Base-by-base conservation (phyloP, 2,797 vertebrate genomes). In the Typhlichthys eigenmanni region DNA sequence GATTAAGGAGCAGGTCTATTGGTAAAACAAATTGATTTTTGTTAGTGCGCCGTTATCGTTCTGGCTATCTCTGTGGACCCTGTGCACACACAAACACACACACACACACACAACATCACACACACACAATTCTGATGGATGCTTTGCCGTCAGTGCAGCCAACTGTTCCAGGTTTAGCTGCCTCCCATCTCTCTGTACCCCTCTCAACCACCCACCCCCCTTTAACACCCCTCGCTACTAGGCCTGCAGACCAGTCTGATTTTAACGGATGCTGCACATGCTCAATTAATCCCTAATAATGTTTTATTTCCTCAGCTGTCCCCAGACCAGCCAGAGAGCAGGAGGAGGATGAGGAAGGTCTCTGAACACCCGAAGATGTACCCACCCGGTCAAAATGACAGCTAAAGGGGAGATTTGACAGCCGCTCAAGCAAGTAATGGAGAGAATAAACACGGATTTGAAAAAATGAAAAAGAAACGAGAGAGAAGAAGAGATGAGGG, bases 251-350 rank as follows among this genome's bases (percentile, higher is more conserved):
- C 29, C 14, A n/a, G 50, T 76, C 57, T n/a, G 24, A 69, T 69
- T 85, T 81, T 69, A 88, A 87, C 65, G 68, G 76, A 85, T 79
- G 72, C 66, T 66, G 77, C 66, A 76, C 67, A 71, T 74, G 72
- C 71, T 69, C 71, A 80, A 66, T 84, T 71, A 74, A 70, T 77
- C 78, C 64, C 68, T 55, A 47, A 62, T 80, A 69, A 65, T 64
- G 34, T 69, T 72, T 61, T 60, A 47, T 68, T 46, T 61, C 17
- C 51, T 29, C 5, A n/a, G 13, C 50, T 19, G 60, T 63, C 47
- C 55, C 66, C 47, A 49, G 48, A 50, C 32, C 47, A 16, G 29
- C 19, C n/a, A 17, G 8, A 58, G 38, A 9, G 13, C n/a, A 46
- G 55, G 45, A 32, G 19, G 46, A 45, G 55, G 24, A n/a, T 17